Base-by-base conservation (phyloP, 2,113 vertebrate genomes). In the Phylloscopus whistleri region DNA sequence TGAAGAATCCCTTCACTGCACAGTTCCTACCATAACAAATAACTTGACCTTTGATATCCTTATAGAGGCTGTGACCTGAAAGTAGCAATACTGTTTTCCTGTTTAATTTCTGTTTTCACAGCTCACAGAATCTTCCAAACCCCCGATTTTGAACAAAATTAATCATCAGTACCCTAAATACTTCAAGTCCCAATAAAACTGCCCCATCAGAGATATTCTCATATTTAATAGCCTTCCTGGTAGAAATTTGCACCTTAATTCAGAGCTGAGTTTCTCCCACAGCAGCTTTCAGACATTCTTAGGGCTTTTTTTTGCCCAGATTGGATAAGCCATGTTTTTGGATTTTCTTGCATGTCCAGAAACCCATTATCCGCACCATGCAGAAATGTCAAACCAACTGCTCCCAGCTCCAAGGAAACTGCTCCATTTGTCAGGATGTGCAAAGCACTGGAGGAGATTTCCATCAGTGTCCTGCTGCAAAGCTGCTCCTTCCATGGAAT, bases 301-400 rank as follows among this genome's bases (percentile, higher is more conserved):
- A 60, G 27, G 19, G 15, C 9, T 63, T 58, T 60, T 35, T 41
- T 41, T 73, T 58, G 10, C 26, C 52, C 74, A 78, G 56, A 43
- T 15, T 35, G 41, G 14, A 22, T 55, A 72, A 79, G 30, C 53
- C 37, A 17, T 3, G 1, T 31, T 64, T 85, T 48, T 17, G 43
- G 46, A 23, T n/a, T 31, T 84, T 17, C 35, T 66, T 43, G 22
- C 19, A 1, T 13, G 7, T 24, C 46, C 12, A 6, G 31, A 78
- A 58, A 35, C 21, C 18, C 7, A 4, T 17, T 41, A 1, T 35
- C 30, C 67, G 43, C 3, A 3, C 11, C 0, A 4, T 28, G 77
- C 48, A 37, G 48, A 67, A 53, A 64, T 1, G 1, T 49, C 35
- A 27, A 83, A 41, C 18, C 33, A 46, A 1, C 59, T 3, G 1